Evolutionary conservation across 2,888 invertebrate species (phyloP), one percentile per base, ranked within the genome.

Genomic region (Hedya salicella): DNA sequence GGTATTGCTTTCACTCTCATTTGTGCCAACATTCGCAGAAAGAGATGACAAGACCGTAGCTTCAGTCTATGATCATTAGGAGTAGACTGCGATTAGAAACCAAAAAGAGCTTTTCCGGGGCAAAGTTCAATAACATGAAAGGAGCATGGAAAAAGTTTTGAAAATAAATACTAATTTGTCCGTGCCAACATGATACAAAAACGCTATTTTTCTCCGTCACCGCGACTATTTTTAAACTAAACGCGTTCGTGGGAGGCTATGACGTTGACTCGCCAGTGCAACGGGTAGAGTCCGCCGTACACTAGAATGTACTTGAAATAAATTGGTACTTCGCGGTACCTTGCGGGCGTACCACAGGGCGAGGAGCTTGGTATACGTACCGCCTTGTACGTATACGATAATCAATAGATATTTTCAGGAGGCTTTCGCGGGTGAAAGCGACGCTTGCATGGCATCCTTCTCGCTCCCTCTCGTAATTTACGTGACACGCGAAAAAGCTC

Each of bases 391-490:
- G 82, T 90, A 86, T 91, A 91, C 89, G 85, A 88, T 91, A 92
- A 92, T 92, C 91, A 91, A 92, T 92, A 91, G 87, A 91, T 91
- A 91, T 92, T 92, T 92, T 91, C 91, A 91, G 91, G 88, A 91
- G 91, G 91, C 91, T 90, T 90, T 91, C 89, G 89, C 83, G 81
- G 76, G 86, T 73, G 87, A 85, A 75, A 76, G 85, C 75, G 85
- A 85, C 76, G 79, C 74, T 73, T 69, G 70, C 69, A 83, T 86
- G 82, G 72, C 72, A 78, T 81, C 72, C 63, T 49, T 88, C 90
- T 88, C 90, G 73, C 82, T 91, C 88, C 73, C 65, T 75, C 83
- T 74, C 81, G 84, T 88, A 88, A 89, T 88, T 87, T 88, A 80
- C 78, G 80, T 80, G 88, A 80, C 73, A 86, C 68, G 75, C 67